Base-by-base conservation (phyloP, 2,797 vertebrate genomes). In the Numenius phaeopus region DNA sequence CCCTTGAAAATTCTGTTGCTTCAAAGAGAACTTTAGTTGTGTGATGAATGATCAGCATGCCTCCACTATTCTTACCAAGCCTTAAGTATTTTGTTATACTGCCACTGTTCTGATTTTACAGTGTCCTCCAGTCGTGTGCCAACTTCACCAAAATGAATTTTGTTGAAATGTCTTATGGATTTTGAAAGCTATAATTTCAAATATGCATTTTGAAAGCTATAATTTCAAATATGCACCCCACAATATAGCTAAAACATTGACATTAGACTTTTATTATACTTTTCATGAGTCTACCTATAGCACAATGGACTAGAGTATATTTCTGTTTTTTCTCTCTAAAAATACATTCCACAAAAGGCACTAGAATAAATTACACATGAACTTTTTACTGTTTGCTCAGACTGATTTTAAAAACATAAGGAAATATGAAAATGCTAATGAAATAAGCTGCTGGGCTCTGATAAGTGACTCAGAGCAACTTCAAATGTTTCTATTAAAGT, bases 381-480 rank as follows among this genome's bases (percentile, higher is more conserved):
- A 94, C 67, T 73, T 97, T 94, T 71, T 83, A 50, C 49, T 94
- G 44, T 95, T 97, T 96, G 64, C 55, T 96, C 58, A 84, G 83
- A 86, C 64, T 85, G 70, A 83, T 92, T 95, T 95, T 71, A 76
- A 90, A 95, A 96, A 85, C 80, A 87, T 62, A 89, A 87, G 52
- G 20, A 93, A 96, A 90, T 92, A 87, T 72, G 65, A 87, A 97
- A 98, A 97, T 97, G 94, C 77, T 96, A 97, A 97, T 97, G 94
- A 96, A 96, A 95, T 94, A 95, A 94, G 92, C 97, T 98, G 97
- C 80, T 83, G 65, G 58, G 78, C 62, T 90, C 90, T 94, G 96
- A 97, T 97, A 98, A 98, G 94, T 97, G 82, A 94, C 84, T 97
- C 61, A 73, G 83, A 96, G 71, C 30, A 91, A 91, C 84, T 97